Base-by-base conservation (phyloP, 35 echinoderm and acorn worm species). In the Patiria miniata region DNA sequence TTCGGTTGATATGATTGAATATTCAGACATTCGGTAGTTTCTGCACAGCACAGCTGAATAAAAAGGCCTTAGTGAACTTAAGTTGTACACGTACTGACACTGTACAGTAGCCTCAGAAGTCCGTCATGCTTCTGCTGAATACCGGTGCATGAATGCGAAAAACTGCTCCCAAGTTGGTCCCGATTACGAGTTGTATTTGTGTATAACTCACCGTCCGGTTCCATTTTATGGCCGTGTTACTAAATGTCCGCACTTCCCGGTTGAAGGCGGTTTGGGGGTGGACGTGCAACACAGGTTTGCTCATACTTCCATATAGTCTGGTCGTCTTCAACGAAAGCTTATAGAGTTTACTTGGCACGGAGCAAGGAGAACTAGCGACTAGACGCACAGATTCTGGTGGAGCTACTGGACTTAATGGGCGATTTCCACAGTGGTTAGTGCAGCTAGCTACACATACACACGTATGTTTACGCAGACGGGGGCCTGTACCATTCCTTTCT, bases 191-290 rank as follows among this genome's bases (percentile, higher is more conserved):
- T 6, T 47, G 42, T 47, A 47, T 12, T 6, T 47, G 42, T 47
- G 12, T 12, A 73, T 26, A 73, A 73, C 65, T 73, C 65, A 73
- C 65, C 65, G 65, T 30, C 34, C 65, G 19, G 65, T 73, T 73
- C 65, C 65, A 73, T 73, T 73, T 73, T 73, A 73, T 73, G 10
- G 26, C 65, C 26, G 65, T 73, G 29, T 73, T 73, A 30, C 65
- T 73, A 73, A 73, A 73, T 5, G 65, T 73, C 29, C 65, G 23
- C 65, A 73, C 65, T 73, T 73, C 65, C 14, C 65, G 65, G 15
- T 73, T 73, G 29, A 73, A 73, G 34, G 65, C 65, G 10, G 65
- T 73, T 34, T 73, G 65, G 14, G 65, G 65, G 26, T 73, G 65
- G 10, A 73, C 65, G 15, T 73, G 65, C n/a, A 73, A 73, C 2